Conservation (phyloP, 2,113 vertebrate genomes). For the Agapornis roseicollis region DNA sequence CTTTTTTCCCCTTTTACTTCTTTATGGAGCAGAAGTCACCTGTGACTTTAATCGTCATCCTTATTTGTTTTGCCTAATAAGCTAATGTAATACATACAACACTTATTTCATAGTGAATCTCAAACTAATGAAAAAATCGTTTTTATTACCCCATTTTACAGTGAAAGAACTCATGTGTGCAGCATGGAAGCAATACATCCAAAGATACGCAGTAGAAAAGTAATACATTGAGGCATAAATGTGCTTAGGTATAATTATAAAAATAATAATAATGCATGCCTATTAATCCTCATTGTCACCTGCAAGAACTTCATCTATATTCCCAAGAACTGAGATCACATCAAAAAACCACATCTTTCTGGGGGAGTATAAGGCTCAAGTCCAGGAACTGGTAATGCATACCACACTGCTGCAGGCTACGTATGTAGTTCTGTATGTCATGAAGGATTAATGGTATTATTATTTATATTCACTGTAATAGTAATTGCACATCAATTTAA, state of each 20-base stretch:
- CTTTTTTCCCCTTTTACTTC: not conserved
- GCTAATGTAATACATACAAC: not conserved
- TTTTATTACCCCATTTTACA: not conserved
- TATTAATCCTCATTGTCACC: not conserved
- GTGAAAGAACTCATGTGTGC: not conserved
- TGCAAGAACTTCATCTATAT: not conserved
- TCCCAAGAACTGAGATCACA: not conserved
- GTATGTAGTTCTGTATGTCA: not conserved
- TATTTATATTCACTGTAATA: conserved; percentile 44
- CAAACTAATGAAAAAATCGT: not conserved
- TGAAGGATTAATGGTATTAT: conserved; percentile 34
- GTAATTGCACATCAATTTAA: conserved; percentile 51
- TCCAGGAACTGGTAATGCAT: not conserved
- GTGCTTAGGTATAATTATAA: not conserved
- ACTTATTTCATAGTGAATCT: not conserved
- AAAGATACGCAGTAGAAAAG: not conserved
- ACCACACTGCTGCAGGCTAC: not conserved
- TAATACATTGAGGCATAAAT: not conserved
- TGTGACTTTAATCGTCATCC: not conserved
- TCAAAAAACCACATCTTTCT: not conserved
- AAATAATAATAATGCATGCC: not conserved
- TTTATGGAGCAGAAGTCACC: not conserved
- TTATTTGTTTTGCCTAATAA: not conserved
- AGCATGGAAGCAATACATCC: not conserved
- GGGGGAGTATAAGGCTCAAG: not conserved